Evolutionary conservation across 2,797 vertebrate genomes (phyloP).

Genomic region (Staurois parvus): DNA sequence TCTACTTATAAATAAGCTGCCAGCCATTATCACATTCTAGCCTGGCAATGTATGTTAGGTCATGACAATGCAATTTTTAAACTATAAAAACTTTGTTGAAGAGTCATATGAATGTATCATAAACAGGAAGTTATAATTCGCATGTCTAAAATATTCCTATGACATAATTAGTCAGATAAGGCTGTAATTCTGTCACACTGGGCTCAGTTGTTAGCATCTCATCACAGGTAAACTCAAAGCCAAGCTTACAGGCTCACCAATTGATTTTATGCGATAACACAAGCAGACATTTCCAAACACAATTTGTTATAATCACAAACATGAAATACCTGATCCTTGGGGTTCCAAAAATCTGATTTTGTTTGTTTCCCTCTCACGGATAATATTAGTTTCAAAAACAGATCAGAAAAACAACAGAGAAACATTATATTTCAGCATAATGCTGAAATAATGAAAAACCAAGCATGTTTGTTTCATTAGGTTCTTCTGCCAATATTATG

Average conservation of each 20-base stretch:
- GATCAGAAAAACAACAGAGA: not conserved
- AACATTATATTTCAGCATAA: not conserved
- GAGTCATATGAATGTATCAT: not conserved
- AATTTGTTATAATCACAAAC: slow-evolving; percentile 32
- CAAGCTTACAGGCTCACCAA: slow-evolving; percentile 36
- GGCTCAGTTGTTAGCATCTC: slow-evolving; percentile 6
- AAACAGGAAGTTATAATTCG: not conserved
- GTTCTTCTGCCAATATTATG: not conserved
- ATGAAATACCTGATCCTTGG: slow-evolving; percentile 8
- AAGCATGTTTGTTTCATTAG: not conserved
- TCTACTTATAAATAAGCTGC: too few relatives aligned
- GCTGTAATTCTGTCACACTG: slow-evolving; percentile 29
- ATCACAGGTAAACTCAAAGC: slow-evolving; percentile 30
- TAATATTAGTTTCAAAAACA: not conserved
- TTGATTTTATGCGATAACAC: slow-evolving; percentile 37
- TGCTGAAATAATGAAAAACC: not conserved
- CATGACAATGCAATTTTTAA: not conserved
- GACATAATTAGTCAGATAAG: not conserved
- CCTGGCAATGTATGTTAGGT: not conserved
- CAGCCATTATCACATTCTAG: not conserved
- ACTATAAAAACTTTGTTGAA: not conserved
- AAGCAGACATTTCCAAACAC: slow-evolving; percentile 28
- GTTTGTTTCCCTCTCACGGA: slow-evolving; percentile 1
- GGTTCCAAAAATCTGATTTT: slow-evolving; percentile 7
- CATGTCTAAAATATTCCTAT: not conserved